Base-by-base conservation (phyloP, 2,797 vertebrate species). In the Enteromius thamalakanensis region DNA sequence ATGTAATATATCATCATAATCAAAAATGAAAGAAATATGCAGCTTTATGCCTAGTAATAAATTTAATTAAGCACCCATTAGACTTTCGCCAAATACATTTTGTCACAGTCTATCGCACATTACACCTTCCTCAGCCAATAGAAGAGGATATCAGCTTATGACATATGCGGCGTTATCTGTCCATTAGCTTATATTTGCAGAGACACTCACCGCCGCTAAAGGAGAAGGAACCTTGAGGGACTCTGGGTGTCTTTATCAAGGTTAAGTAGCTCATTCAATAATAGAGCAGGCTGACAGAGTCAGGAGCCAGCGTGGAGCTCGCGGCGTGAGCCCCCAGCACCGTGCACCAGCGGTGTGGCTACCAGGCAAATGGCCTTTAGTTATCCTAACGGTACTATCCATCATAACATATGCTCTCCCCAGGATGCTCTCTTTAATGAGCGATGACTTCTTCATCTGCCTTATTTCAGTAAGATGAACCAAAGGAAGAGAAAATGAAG, bases 331-430 rank as follows among this genome's bases (percentile, higher is more conserved):
- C 89, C 89, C 88, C 55, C 88, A 91, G 90, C 82, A 79, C 69
- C 15, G 87, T 88, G 88, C 91, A 90, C 93, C 92, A 85, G 92
- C 93, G 89, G 94, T 79, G 92, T 91, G 84, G 90, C 91, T 93
- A 93, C 90, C 91, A 92, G 91, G 94, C 94, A 95, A 95, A 95
- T 94, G 93, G 95, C 94, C 94, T 94, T 94, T 95, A 95, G 94
- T 93, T 93, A 94, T 91, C 90, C 93, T 94, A 95, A 92, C 89
- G 90, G 93, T 91, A 89, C 93, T 94, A 95, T 95, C 94, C 94
- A 95, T 95, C 95, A 95, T 93, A 94, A 93, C 95, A 95, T 94
- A 95, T 95, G 94, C 92, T 95, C 94, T 94, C 94, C 93, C 94
- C 94, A 92, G 94, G 95, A 94, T 90, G 93, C 94, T 93, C 90